Evolutionary conservation across 2,888 invertebrate species (phyloP), one percentile per base, ranked within the genome.

Genomic region (Emmelina monodactyla): DNA sequence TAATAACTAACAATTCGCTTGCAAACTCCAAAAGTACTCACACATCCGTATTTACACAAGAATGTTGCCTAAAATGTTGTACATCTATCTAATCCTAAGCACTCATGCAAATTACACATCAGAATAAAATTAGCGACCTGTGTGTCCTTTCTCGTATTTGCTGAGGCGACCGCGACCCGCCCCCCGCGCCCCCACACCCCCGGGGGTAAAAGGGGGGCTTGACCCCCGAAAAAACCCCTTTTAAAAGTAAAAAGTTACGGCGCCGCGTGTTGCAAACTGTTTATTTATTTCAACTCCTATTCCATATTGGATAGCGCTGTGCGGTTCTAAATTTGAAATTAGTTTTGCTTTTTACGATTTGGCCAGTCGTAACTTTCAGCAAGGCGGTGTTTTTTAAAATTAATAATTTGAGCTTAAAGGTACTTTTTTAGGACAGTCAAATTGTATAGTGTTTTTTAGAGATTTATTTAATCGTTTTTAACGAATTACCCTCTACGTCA

Each of bases 61-160:
- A n/a, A n/a, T n/a, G n/a, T n/a, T 19, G 19, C 9, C 25, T n/a
- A 10, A 10, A 25, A 25, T 10, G 11, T 25, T 29, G 3, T 9
- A 45, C 42, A 49, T 44, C 43, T 46, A 41, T 42, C 50, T 49
- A 50, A 51, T 46, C 46, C 44, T 37, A 33, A 41, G 42, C 40
- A 38, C 36, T 35, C 37, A 32, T 22, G 31, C 16, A 28, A 29
- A 34, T 42, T 37, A 51, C 39, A 43, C 43, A 41, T 49, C 25
- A 45, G 49, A 58, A 60, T 60, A 53, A 51, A 62, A 62, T 62
- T 62, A 61, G 56, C 52, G 51, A 53, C 58, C 58, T 56, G 45
- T 41, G 54, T 50, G 47, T 51, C 51, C 53, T 58, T 55, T 51
- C 47, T 41, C 50, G 55, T 62, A 62, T 62, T 62, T 62, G 55